These are phyloP conservation scores for Dione vanillae DNA, from an alignment of 2,888 invertebrate species.

Conservation along the genomic window DNA sequence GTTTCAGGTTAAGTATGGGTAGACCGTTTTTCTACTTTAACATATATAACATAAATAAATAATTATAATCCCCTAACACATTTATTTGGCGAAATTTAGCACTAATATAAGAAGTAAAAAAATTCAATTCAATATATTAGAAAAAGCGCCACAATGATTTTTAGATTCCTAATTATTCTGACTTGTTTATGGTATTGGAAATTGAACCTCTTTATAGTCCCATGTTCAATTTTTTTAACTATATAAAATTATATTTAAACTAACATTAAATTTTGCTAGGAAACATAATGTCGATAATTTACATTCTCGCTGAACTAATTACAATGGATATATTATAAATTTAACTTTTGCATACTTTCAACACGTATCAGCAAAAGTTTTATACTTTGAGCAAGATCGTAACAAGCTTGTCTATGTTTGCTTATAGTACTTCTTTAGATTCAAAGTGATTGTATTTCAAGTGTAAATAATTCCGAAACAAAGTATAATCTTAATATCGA, in stretches of 20 bases:
- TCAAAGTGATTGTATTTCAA: background rate
- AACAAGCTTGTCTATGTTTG: background rate
- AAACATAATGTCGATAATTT: background rate
- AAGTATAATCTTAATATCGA: background rate
- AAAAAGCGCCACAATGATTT: too few relatives aligned
- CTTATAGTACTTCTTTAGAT: background rate
- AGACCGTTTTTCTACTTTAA: background rate
- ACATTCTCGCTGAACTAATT: background rate
- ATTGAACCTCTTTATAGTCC: too few relatives aligned
- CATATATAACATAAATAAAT: too few relatives aligned
- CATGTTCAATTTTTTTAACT: too few relatives aligned
- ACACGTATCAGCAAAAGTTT: background rate
- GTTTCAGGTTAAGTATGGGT: slow-evolving; percentile 12
- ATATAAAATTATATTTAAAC: too few relatives aligned
- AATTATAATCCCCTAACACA: background rate
- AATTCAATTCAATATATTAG: too few relatives aligned
- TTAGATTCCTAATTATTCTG: too few relatives aligned
- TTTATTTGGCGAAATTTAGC: background rate
- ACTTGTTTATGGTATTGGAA: too few relatives aligned
- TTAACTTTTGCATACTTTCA: slow-evolving; percentile 2
- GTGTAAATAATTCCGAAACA: background rate
- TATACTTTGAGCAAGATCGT: background rate
- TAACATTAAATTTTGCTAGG: too few relatives aligned
- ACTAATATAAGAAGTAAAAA: too few relatives aligned
- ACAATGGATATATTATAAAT: background rate